Evolutionary conservation across 2,888 invertebrate genomes (phyloP), one percentile per base, ranked within the genome.

Genomic region (Pilophorus perplexus): DNA sequence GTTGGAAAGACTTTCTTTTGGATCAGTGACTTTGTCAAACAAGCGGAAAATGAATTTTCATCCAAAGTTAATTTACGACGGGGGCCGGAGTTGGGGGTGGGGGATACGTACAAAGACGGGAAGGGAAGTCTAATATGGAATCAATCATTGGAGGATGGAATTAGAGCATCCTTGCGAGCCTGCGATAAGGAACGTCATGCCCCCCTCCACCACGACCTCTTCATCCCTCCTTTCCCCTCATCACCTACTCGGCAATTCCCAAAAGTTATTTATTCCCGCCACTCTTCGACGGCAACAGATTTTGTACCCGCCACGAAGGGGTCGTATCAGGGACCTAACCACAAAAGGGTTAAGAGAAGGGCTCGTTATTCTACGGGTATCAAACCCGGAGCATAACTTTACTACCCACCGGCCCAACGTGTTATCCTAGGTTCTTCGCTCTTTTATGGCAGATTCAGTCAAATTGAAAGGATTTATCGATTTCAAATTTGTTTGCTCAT

Each of bases 11-110:
- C 67, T 62, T 52, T 50, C 44, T 50, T 40, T 42, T 52, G 57
- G 55, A 55, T 54, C 64, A 65, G 46, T 65, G 67, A 46, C 57
- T 57, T 40, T 66, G 48, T 66, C 70, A 70, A 71, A 71, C 71
- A 70, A 66, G 70, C 69, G 71, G 71, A 71, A 71, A 71, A 71
- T 71, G 71, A 71, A 71, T 71, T 71, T 70, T 71, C 71, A 69
- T 70, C 70, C 70, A 64, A 65, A 71, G 71, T 71, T 71, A 71
- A 71, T 71, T 70, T 71, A 71, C 71, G 71, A 22, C 60, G n/a
- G 3, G 25, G 27, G 20, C n/a, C 16, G 44, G 10, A 12, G 6
- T 14, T 14, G 44, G 14, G 20, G 10, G 59, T 40, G 23, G 42
- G 40, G 28, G 59, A 42, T 18, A 28, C 22, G 25, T 18, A 67